Base-by-base conservation (phyloP, 2,797 vertebrate genomes). In the Crypturellus tataupa region DNA sequence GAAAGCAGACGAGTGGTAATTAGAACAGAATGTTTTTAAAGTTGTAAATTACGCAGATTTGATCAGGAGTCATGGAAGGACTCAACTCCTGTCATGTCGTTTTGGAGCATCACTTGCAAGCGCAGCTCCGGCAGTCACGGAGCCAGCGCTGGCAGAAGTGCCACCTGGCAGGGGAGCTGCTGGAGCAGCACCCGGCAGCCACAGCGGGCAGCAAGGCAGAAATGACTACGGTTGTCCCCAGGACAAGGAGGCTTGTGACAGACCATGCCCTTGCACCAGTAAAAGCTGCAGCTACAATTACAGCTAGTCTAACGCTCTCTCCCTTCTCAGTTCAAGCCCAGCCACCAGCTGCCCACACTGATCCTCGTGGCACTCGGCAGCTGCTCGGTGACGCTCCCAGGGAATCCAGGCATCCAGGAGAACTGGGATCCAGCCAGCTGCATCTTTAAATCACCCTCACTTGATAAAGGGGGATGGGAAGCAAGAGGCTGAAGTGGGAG, bases 11-110 rank as follows among this genome's bases (percentile, higher is more conserved):
- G 0, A 72, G 77, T 31, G 29, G 58, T 77, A 92, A 95, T 95
- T 93, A 84, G 77, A 94, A 85, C 88, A 87, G 81, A 91, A 95
- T 89, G 80, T 84, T 97, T 94, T 76, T 71, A 16, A 93, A 96
- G 75, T n/a, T n/a, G 85, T 31, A 70, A 90, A 87, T 92, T 35
- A 80, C 72, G 85, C 60, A 91, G 73, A 88, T 84, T 88, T 88
- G 82, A 78, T 88, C 70, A 86, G 92, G 85, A 93, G 84, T 7
- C 60, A 35, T 2, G 0, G 56, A 80, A 82, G 80, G 67, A 24
- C 53, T 23, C 1, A 53, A 70, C 37, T 1, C 19, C 16, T 0
- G 4, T 4, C 11, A 47, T 29, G 62, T 9, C 33, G 5, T 3
- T 14, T 44, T 35, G 20, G 44, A 55, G 33, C 27, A 42, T 35